Percentiles rank a stretch among this genome's conserved stretches.
Conservation (phyloP, 2,888 invertebrate genomes). For the Leptinotarsa haldemani region DNA sequence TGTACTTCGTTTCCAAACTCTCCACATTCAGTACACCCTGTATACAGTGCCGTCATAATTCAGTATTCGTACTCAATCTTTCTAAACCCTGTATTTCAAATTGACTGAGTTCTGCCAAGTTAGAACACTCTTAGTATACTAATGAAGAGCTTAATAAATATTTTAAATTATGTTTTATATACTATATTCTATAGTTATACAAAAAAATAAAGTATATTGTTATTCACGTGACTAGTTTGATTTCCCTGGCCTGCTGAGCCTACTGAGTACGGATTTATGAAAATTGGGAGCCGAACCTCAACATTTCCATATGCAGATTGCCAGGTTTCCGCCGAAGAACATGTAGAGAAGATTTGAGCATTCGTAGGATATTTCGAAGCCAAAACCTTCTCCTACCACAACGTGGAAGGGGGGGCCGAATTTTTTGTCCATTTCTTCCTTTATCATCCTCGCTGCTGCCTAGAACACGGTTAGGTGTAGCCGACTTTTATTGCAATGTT, state of each 20-base stretch:
- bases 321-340: conserved; percentile 92
- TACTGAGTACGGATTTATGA: neutral
- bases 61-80: conserved; percentile 21
- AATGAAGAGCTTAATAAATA: conserved; percentile 42
- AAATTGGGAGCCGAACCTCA: conserved; percentile 56
- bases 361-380: conserved; percentile 93
- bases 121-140: conserved; percentile 40
- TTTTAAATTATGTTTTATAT: conserved; percentile 34
- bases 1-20: neutral
- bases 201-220: conserved; percentile 44
- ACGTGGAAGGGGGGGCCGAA: conserved; percentile 95
- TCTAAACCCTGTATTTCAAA: conserved; percentile 12
- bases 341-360: conserved; percentile 87
- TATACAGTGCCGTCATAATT: neutral
- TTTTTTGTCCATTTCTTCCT: conserved; percentile 95
- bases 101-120: conserved; percentile 40
- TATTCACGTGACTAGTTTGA: conserved; percentile 35
- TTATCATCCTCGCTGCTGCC: conserved; percentile 92
- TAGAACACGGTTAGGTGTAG: conserved; percentile 59
- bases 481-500: neutral
- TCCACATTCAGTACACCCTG: neutral
- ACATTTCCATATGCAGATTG: conserved; percentile 91
- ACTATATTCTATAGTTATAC: conserved; percentile 38
- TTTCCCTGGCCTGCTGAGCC: conserved; percentile 3
- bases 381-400: conserved; percentile 96